Percentiles rank a stretch among this genome's conserved stretches.
Evolutionary conservation across 2,888 invertebrate genomes (phyloP).

Genomic region (Latrodectus hesperus): DNA sequence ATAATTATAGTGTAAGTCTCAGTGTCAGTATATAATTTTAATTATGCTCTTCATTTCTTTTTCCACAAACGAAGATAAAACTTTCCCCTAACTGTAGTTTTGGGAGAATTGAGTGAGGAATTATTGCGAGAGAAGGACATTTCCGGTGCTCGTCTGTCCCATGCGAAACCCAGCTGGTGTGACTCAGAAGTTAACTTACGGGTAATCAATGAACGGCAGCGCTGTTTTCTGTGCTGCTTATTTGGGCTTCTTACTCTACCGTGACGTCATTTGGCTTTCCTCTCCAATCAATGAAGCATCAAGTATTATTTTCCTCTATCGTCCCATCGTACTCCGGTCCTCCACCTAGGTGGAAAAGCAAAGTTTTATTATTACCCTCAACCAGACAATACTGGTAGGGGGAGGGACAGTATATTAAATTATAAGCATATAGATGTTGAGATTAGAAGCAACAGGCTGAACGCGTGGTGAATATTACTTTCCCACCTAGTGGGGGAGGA

Average conservation of each 20-base stretch:
- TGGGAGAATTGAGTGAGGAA: background rate
- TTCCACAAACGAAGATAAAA: background rate
- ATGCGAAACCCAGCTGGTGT: background rate
- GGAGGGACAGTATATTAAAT: background rate
- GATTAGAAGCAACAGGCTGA: background rate
- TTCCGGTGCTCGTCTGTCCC: slow-evolving; percentile 45
- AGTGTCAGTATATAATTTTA: too few relatives aligned
- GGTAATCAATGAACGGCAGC: background rate
- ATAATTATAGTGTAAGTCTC: too few relatives aligned
- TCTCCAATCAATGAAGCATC: background rate
- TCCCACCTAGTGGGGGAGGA: background rate
- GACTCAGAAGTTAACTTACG: slow-evolving; percentile 3
- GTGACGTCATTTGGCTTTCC: background rate
- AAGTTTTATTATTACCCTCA: background rate
- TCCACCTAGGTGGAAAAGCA: background rate
- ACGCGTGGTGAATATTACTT: background rate
- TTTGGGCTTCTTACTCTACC: background rate
- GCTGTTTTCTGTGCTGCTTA: background rate
- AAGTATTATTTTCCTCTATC: background rate
- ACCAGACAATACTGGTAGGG: background rate
- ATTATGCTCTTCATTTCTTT: too few relatives aligned
- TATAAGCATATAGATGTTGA: background rate
- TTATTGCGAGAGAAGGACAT: background rate
- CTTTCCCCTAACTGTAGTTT: slow-evolving; percentile 7
- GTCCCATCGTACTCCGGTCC: too few relatives aligned